Conservation (phyloP, 30 jellyfish, hydroid and myxozoan species). For the Cassiopea xamachana region DNA sequence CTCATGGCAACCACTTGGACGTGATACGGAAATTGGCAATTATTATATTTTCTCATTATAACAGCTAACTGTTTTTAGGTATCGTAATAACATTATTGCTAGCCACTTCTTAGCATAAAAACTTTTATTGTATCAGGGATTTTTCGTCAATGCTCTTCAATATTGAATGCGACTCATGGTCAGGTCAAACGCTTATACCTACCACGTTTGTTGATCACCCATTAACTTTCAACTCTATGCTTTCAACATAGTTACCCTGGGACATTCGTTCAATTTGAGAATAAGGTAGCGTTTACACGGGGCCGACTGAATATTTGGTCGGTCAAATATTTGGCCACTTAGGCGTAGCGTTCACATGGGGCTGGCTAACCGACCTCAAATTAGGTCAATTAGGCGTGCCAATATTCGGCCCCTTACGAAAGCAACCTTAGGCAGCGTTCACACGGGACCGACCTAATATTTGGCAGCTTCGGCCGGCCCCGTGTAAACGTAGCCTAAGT, state of each 20-base stretch:
- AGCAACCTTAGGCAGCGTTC: too few species aligned
- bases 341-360: too few species aligned
- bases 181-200: background rate
- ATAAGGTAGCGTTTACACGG: too few species aligned
- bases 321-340: too few species aligned
- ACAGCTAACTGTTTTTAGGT: slow-evolving; percentile 37
- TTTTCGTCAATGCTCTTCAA: background rate
- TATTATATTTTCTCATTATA: slow-evolving; percentile 16
- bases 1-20: slow-evolving; percentile 3
- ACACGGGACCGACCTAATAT: too few species aligned
- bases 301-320: too few species aligned
- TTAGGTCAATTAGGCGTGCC: too few species aligned
- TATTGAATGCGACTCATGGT: background rate
- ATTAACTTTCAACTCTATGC: background rate
- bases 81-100: slow-evolving; percentile 8
- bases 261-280: background rate
- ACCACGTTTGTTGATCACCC: slow-evolving; percentile 8
- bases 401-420: too few species aligned
- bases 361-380: too few species aligned
- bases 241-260: background rate
- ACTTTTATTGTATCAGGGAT: background rate
- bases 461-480: too few species aligned
- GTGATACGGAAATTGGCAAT: slow-evolving; percentile 60
- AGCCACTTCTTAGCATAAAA: slow-evolving; percentile 2
- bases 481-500: too few species aligned